Evolutionary conservation across 2,888 invertebrate species (phyloP).

Genomic region (Brassicogethes aeneus): DNA sequence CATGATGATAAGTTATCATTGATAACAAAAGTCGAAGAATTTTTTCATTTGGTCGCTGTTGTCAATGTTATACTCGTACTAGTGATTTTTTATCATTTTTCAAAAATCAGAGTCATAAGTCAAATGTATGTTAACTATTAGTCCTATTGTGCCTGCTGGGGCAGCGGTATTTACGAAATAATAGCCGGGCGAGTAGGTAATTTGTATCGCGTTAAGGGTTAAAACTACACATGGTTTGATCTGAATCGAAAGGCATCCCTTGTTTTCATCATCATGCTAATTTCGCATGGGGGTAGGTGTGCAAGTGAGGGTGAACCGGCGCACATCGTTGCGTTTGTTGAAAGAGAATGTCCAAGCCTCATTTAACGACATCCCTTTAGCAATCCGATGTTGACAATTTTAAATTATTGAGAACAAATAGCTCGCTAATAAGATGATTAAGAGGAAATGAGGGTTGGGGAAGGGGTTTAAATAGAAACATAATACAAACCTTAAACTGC

Average conservation of each 20-base stretch:
- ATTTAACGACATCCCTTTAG: not conserved
- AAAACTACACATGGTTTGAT: conserved; percentile 9
- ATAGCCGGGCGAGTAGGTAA: conserved; percentile 8
- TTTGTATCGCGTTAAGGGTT: conserved; percentile 9
- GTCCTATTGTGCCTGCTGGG: no score
- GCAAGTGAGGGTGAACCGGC: conserved; percentile 10
- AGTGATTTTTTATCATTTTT: no score
- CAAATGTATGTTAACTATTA: no score
- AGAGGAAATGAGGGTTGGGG: no score
- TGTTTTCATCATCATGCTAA: conserved; percentile 11
- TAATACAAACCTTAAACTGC: no score
- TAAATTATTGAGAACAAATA: conserved; percentile 4
- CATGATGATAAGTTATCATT: no score
- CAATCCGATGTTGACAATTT: not conserved
- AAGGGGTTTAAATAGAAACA: no score
- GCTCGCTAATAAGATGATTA: conserved; percentile 6
- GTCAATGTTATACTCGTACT: no score
- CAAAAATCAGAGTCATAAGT: no score
- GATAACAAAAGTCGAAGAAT: no score
- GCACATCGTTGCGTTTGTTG: conserved; percentile 6
- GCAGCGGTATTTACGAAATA: no score
- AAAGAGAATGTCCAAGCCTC: conserved; percentile 7
- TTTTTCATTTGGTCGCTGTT: no score
- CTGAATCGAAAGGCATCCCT: conserved; percentile 5
- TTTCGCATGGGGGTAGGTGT: conserved; percentile 9